Evolutionary conservation across 2,888 invertebrate genomes (phyloP).

Genomic region (Leptinotarsa rubiginosa): DNA sequence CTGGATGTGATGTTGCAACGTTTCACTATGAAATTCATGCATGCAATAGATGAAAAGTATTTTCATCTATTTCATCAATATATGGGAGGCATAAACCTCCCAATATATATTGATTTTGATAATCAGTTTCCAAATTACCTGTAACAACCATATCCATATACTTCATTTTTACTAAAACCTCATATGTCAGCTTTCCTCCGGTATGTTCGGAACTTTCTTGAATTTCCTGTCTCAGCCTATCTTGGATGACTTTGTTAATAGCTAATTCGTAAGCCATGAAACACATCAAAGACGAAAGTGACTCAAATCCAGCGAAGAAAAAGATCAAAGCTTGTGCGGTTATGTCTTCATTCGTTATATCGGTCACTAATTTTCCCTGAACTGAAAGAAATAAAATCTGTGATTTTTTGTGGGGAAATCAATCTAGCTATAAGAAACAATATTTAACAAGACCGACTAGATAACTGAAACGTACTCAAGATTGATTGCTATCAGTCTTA

Average conservation of each 20-base stretch:
- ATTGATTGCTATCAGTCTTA: too few relatives aligned
- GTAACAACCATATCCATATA: slow-evolving; percentile 69
- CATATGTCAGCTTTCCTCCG: slow-evolving; percentile 62
- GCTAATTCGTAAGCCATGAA: slow-evolving; percentile 72
- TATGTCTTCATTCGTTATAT: slow-evolving; percentile 64
- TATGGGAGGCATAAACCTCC: too few relatives aligned
- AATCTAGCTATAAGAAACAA: rapidly evolving
- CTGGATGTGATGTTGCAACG: too few relatives aligned
- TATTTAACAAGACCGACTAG: too few relatives aligned
- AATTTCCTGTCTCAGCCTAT: slow-evolving; percentile 60
- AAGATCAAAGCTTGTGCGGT: slow-evolving; percentile 55
- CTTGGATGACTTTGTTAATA: slow-evolving; percentile 67
- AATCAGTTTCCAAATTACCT: slow-evolving; percentile 31
- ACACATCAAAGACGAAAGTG: slow-evolving; percentile 65
- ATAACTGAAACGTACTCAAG: too few relatives aligned
- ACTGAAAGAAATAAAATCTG: too few relatives aligned
- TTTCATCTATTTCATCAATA: too few relatives aligned
- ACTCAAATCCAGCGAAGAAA: slow-evolving; percentile 69
- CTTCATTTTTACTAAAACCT: slow-evolving; percentile 65
- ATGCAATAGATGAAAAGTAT: too few relatives aligned
- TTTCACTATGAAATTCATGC: too few relatives aligned
- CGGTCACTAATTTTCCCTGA: too few relatives aligned
- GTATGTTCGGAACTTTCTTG: slow-evolving; percentile 47
- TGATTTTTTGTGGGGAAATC: too few relatives aligned
- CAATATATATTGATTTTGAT: too few relatives aligned